Percentiles rank a stretch among this genome's conserved stretches.
phyloP scores from a whole-genome alignment of 1,140 invertebrate genomes.

The Drosophila miranda region DNA sequence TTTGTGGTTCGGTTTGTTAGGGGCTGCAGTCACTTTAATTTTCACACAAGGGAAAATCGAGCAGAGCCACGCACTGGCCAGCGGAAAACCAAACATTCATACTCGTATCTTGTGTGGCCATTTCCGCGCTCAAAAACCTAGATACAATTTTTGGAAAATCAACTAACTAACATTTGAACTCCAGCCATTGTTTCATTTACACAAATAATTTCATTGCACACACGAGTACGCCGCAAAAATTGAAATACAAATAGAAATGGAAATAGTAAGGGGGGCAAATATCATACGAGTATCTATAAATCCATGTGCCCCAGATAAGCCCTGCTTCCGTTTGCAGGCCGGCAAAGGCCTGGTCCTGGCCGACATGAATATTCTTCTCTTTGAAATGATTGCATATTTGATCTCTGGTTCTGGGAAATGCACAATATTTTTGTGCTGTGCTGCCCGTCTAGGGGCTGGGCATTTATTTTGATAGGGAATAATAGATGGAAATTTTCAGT shows the following conservation, averaged over 20 bases:
- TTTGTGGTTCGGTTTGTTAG: too few relatives aligned
- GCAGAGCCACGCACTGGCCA: slow-evolving; percentile 5
- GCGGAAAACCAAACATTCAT: slow-evolving; percentile 34
- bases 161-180: slow-evolving; percentile 42
- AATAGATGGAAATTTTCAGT: too few relatives aligned
- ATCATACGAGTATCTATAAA: slow-evolving; percentile 53
- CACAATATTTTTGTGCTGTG: not conserved
- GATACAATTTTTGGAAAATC: slow-evolving; percentile 31
- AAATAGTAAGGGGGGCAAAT: slow-evolving; percentile 15
- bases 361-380: slow-evolving; percentile 30
- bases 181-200: slow-evolving; percentile 31
- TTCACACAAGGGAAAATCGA: slow-evolving; percentile 7
- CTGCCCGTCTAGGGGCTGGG: too few relatives aligned
- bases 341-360: not conserved
- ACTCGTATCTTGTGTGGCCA: slow-evolving; percentile 28
- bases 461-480: too few relatives aligned
- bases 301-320: slow-evolving; percentile 46
- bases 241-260: not conserved
- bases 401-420: slow-evolving; percentile 11
- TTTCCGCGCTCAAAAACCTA: slow-evolving; percentile 43
- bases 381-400: slow-evolving; percentile 43
- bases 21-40: slow-evolving; percentile 31
- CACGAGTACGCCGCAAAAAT: slow-evolving; percentile 10
- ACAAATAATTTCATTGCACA: slow-evolving; percentile 55
- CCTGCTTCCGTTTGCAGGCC: slow-evolving; percentile 26